phyloP scores from a whole-genome alignment of 2,113 vertebrate species.

The Rhagologus leucostigma region DNA sequence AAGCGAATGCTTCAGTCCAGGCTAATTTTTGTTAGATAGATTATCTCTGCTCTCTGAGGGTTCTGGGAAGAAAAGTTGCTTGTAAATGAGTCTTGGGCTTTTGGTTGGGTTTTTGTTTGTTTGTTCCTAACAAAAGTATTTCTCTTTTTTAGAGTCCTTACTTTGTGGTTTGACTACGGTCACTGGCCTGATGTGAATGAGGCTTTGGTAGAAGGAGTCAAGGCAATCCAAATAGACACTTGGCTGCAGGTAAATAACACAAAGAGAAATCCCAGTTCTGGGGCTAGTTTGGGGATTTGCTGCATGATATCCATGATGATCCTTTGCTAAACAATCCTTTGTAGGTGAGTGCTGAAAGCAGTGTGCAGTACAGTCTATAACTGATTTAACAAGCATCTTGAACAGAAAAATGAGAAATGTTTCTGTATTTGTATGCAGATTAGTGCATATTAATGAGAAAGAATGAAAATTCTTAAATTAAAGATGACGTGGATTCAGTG shows the following conservation, averaged over 20 bases:
- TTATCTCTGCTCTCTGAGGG: background rate
- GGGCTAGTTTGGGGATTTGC: background rate
- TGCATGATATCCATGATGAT: background rate
- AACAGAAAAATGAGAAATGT: background rate
- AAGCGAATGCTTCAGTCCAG: background rate
- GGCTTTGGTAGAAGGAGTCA: slow-evolving; percentile 95
- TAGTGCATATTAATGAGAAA: background rate
- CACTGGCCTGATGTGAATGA: slow-evolving; percentile 98
- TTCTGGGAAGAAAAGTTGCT: background rate
- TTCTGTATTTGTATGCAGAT: background rate
- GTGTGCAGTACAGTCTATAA: background rate
- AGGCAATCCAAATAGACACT: slow-evolving; percentile 98
- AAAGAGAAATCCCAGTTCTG: background rate
- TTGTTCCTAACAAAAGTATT: background rate
- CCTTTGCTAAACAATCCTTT: background rate
- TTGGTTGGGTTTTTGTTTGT: background rate
- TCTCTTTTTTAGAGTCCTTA: slow-evolving; percentile 84
- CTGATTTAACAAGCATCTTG: background rate
- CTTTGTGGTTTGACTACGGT: slow-evolving; percentile 98
- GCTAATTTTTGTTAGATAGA: background rate
- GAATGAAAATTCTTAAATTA: background rate
- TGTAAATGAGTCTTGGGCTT: background rate
- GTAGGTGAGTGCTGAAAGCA: background rate
- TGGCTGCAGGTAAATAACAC: slow-evolving; percentile 88
- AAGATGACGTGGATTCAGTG: background rate